These are phyloP conservation scores for Drosophila truncata DNA, from an alignment of 1,140 invertebrate species.

Conservation along the genomic window DNA sequence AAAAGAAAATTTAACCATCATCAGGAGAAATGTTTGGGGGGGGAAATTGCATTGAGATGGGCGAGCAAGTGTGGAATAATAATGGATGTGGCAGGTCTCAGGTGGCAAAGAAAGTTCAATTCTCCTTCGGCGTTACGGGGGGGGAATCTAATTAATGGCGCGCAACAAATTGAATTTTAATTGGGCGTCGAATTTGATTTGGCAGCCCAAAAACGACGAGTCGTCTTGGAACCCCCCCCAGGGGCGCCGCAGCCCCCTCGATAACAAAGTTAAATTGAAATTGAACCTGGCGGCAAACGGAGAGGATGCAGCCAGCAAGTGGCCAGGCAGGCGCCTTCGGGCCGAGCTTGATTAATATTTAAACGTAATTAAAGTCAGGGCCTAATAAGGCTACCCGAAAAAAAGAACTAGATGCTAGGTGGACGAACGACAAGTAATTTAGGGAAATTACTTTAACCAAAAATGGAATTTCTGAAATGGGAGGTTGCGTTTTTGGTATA, in stretches of 20 bases:
- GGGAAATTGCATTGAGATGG: slow-evolving; percentile 57
- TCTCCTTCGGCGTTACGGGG: slow-evolving; percentile 3
- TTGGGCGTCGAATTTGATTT: slow-evolving; percentile 83
- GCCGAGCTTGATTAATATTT: slow-evolving; percentile 34
- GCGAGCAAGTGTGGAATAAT: slow-evolving; percentile 3
- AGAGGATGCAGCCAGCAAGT: slow-evolving; percentile 11
- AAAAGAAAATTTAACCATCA: slow-evolving; percentile 2
- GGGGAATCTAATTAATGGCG: slow-evolving; percentile 78
- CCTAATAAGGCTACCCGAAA: slow-evolving; percentile 11
- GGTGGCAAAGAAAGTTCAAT: slow-evolving; percentile 53
- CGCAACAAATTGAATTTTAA: slow-evolving; percentile 82
- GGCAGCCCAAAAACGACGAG: slow-evolving; percentile 32
- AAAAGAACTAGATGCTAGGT: slow-evolving; percentile 4
- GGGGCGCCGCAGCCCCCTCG: slow-evolving; percentile 23
- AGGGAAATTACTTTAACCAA: slow-evolving; percentile 1
- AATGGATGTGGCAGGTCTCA: slow-evolving; percentile 23
- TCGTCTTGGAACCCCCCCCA: slow-evolving; percentile 1
- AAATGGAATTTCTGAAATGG: neutral
- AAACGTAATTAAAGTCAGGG: slow-evolving; percentile 33
- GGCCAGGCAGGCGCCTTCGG: slow-evolving; percentile 17
- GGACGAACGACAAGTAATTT: slow-evolving; percentile 13
- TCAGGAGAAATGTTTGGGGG: slow-evolving; percentile 8
- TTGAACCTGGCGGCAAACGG: slow-evolving; percentile 32
- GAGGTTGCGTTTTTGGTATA: neutral
- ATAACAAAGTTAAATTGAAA: slow-evolving; percentile 61